These are phyloP conservation scores for Escarpia spicata DNA, from an alignment of 2,888 invertebrate species.

Conservation along the genomic window DNA sequence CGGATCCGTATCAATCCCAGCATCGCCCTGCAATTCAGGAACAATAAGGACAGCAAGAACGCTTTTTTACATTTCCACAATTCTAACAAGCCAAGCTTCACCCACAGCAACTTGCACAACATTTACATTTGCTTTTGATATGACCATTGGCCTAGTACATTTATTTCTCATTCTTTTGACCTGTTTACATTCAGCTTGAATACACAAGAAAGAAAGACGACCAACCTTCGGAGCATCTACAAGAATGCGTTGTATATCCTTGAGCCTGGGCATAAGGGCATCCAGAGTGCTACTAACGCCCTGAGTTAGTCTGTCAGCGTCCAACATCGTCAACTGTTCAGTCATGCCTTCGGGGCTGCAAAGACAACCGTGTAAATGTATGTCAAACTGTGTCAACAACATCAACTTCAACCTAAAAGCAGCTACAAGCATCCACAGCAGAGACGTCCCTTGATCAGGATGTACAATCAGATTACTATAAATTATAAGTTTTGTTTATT, in stretches of 20 bases:
- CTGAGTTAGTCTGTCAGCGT: slow-evolving; percentile 70
- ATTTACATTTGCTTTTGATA: background rate
- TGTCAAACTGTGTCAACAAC: background rate
- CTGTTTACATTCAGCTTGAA: too few species aligned
- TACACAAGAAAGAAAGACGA: background rate
- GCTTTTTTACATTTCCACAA: too few species aligned
- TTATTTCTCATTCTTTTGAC: background rate
- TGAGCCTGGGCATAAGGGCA: slow-evolving; percentile 75
- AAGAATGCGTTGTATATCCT: slow-evolving; percentile 77
- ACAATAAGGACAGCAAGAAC: too few species aligned
- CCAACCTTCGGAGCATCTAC: slow-evolving; percentile 77
- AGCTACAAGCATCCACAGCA: too few species aligned
- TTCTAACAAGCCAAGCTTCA: background rate
- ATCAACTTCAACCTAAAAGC: too few species aligned
- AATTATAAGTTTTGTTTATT: too few species aligned
- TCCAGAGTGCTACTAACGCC: slow-evolving; percentile 73
- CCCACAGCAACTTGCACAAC: background rate
- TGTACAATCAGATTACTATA: too few species aligned
- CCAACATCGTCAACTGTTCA: slow-evolving; percentile 62
- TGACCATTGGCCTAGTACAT: background rate
- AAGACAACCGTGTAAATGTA: slow-evolving; percentile 8
- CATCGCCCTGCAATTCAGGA: too few species aligned
- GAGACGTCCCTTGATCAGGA: too few species aligned
- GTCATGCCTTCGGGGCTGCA: slow-evolving; percentile 59
- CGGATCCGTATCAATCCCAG: too few species aligned